Evolutionary conservation across 2,888 invertebrate species (phyloP), one percentile per base, ranked within the genome.

Genomic region (Parasteatoda lunata): DNA sequence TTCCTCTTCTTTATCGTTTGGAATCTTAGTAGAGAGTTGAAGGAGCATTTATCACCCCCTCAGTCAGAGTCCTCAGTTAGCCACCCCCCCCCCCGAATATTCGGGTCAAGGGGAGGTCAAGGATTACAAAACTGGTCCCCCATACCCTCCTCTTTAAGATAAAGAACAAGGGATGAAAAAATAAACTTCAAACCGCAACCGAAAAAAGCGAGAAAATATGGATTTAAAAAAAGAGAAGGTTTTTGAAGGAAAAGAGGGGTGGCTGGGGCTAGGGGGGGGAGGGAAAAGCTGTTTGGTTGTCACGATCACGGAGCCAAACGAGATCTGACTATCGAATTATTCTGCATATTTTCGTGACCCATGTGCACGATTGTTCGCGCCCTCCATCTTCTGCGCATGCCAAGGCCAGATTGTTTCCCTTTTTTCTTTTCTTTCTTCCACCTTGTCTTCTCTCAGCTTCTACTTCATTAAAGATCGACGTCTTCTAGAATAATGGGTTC

Each of bases 321-420:
- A 54, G 65, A 65, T 71, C 54, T 76, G 70, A 76, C 76, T 82
- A 82, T 77, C 83, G 77, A 77, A 77, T 72, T 81, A 73, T 52
- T 69, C 69, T 78, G 83, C 77, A 84, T 84, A 77, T 72, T 77
- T 77, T 64, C 83, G 83, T 84, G 83, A 84, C 72, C 54, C 77
- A 77, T 77, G 83, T 84, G 83, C 83, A 84, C 83, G 83, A 84
- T 70, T 77, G 77, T 51, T 77, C 48, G 70, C 51, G 69, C 82
- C 70, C 54, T 73, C 68, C 68, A 6, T 7, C 13, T n/a, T 15
- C 48, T 9, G n/a, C 68, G 30, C 68, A 15, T 8, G 64, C 71
- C 71, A 79, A 71, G 79, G 71, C 79, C 71, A 64, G 49, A 30
- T 54, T 77, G 66, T 76, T 15, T 59, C 54, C 59, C 30, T 30